Conservation (phyloP, 2,888 invertebrate species). For the Cryptocephalus moraei region DNA sequence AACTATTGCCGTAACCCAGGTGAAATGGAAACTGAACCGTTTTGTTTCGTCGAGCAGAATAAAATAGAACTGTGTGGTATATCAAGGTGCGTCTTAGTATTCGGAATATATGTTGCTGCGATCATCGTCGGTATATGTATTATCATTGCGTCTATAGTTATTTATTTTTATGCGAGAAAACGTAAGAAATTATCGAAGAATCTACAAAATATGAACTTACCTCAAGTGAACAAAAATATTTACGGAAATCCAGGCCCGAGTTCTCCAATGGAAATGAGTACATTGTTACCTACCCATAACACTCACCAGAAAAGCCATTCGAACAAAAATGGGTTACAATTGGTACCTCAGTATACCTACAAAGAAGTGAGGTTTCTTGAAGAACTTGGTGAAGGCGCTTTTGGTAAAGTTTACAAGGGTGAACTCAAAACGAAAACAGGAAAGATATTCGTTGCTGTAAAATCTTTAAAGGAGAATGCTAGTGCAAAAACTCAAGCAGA, state of each 20-base stretch:
- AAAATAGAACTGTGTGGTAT: constrained; percentile 78
- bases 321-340: constrained; percentile 31
- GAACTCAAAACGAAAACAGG: constrained; percentile 64
- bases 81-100: constrained; percentile 76
- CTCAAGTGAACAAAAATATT: constrained; percentile 68
- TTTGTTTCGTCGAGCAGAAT: constrained; percentile 76
- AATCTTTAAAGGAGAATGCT: constrained; percentile 89
- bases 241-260: constrained; percentile 69
- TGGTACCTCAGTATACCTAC: constrained; percentile 78
- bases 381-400: constrained; percentile 92
- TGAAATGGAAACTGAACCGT: constrained; percentile 68
- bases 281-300: constrained; percentile 52
- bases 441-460: constrained; percentile 79
- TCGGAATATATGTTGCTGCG: constrained; percentile 70
- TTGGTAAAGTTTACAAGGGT: constrained; percentile 95
- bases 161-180: background rate
- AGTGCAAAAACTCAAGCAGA: constrained; percentile 84
- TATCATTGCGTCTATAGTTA: background rate
- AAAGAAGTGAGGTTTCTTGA: constrained; percentile 79
- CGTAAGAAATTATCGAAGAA: background rate
- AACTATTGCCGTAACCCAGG: constrained; percentile 84
- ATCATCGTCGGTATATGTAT: background rate
- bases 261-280: constrained; percentile 72
- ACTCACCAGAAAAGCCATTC: constrained; percentile 35
- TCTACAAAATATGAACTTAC: constrained; percentile 40